Evolutionary conservation across 2,797 vertebrate genomes (phyloP).

Genomic region (Sciurus vulgaris): DNA sequence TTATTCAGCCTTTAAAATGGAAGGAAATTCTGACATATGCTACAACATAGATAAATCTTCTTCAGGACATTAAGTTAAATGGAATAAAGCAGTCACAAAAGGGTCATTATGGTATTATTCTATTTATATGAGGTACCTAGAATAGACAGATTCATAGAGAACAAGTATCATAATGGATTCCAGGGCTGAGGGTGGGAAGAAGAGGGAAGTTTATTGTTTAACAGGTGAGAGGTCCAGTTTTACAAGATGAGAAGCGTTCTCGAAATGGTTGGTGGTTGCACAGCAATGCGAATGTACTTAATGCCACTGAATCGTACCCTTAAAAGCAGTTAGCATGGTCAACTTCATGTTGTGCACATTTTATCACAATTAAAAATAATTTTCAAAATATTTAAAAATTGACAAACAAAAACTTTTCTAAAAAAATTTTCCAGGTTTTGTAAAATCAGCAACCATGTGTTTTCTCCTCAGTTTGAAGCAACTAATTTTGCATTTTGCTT

Average conservation of each 20-base stretch:
- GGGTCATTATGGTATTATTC: background rate
- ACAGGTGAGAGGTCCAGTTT: background rate
- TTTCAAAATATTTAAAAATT: background rate
- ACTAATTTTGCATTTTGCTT: slow-evolving; percentile 46
- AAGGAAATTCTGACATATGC: slow-evolving; percentile 18
- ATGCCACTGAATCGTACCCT: background rate
- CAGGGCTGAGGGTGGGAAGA: background rate
- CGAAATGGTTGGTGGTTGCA: background rate
- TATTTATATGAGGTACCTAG: background rate
- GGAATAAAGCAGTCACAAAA: slow-evolving; percentile 33
- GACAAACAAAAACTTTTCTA: background rate
- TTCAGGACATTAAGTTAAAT: background rate
- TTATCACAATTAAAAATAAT: slow-evolving; percentile 16
- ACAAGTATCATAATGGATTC: background rate
- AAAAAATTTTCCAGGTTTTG: background rate
- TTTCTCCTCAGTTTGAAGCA: background rate
- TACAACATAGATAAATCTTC: background rate
- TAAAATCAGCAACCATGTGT: background rate
- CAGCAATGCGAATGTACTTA: background rate
- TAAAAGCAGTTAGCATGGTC: background rate
- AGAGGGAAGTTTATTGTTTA: background rate
- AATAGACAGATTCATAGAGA: background rate
- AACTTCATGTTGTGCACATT: background rate
- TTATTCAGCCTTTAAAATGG: background rate
- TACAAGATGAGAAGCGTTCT: slow-evolving; percentile 20